Evolutionary conservation across 2,113 vertebrate genomes (phyloP), one percentile per base, ranked within the genome.

Genomic region (Pipa parva): DNA sequence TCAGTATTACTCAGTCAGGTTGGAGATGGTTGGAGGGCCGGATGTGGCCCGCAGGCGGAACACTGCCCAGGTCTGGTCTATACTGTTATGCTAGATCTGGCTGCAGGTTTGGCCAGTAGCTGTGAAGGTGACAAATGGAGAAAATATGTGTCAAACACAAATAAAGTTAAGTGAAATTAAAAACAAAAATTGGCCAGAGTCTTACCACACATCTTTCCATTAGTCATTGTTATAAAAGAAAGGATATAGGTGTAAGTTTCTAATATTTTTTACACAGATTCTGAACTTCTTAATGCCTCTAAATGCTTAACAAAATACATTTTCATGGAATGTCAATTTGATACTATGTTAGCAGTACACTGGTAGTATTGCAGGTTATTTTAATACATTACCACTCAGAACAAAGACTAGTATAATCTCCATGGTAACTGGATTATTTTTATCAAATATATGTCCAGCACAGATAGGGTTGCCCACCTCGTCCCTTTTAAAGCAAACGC

Each of bases 1-100:
- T 83, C 36, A 31, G n/a, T 55, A 18, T 55, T 55, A 9, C 26
- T 18, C 25, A 5, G 13, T 29, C 12, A 28, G 17, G 20, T n/a
- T n/a, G n/a, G n/a, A n/a, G n/a, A n/a, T n/a, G n/a, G n/a, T n/a
- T n/a, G n/a, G n/a, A n/a, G n/a, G n/a, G n/a, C n/a, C n/a, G n/a
- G n/a, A n/a, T n/a, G n/a, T n/a, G n/a, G n/a, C n/a, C n/a, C n/a
- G n/a, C n/a, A n/a, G n/a, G n/a, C n/a, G n/a, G n/a, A n/a, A n/a
- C n/a, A n/a, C n/a, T n/a, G n/a, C n/a, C n/a, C n/a, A 15, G 22
- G 18, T 37, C 33, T 21, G 8, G 46, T 9, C 20, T 49, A 49
- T 7, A 17, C 39, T 49, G 46, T 5, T 21, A 21, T 21, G 5
- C 7, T 17, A 10, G 18, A 49, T 49, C 18, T 21, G 46, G 17